Percentiles rank a stretch among this genome's conserved stretches.
Conservation (phyloP, 2,797 vertebrate genomes). For the Atherinosoma microstoma region DNA sequence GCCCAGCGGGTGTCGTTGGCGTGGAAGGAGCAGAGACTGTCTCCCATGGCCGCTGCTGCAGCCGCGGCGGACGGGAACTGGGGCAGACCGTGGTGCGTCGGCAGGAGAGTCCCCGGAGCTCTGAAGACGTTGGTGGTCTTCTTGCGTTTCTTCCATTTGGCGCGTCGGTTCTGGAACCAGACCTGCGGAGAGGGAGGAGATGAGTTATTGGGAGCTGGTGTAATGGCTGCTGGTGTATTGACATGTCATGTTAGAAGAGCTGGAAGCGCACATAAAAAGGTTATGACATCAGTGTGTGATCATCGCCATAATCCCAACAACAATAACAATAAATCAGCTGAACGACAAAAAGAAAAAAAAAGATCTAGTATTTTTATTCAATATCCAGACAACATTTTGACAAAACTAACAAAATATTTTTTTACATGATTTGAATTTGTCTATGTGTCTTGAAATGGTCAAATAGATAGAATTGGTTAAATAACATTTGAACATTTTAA, state of each 20-base stretch:
- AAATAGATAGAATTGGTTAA: too few relatives aligned
- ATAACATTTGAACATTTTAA: neutral
- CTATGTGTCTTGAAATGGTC: too few relatives aligned
- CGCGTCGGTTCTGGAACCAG: constrained; percentile 97
- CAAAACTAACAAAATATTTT: too few relatives aligned
- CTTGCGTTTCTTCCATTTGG: constrained; percentile 99
- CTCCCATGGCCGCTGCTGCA: constrained; percentile 93
- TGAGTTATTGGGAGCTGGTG: constrained; percentile 61
- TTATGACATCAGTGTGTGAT: constrained; percentile 30
- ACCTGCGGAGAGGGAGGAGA: constrained; percentile 85
- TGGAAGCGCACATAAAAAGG: constrained; percentile 24
- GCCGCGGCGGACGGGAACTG: constrained; percentile 87
- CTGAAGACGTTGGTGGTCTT: constrained; percentile 98
- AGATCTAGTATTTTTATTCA: too few relatives aligned
- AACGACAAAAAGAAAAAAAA: neutral
- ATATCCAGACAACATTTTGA: too few relatives aligned
- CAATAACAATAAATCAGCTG: constrained; percentile 38
- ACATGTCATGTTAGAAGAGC: constrained; percentile 16
- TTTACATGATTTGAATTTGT: too few relatives aligned
- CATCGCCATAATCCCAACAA: neutral
- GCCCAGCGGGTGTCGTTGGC: constrained; percentile 97
- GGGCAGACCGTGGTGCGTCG: constrained; percentile 90
- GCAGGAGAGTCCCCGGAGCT: constrained; percentile 92
- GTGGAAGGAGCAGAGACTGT: constrained; percentile 96
- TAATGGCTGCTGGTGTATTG: constrained; percentile 20